These are phyloP conservation scores for Hirundichthys speculiger DNA, from an alignment of 2,113 vertebrate genomes.

Conservation along the genomic window DNA sequence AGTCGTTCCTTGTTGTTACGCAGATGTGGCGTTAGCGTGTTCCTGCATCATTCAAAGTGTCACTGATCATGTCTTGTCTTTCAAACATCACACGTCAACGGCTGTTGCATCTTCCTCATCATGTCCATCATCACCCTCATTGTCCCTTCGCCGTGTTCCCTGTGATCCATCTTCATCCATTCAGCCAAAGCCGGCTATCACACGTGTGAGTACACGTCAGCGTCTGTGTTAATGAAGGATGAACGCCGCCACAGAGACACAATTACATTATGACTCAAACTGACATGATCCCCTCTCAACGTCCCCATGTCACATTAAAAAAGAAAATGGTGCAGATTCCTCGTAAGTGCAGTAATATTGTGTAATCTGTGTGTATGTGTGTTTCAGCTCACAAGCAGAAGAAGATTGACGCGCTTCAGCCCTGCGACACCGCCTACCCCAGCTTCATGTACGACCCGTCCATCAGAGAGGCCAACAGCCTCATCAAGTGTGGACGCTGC, in stretches of 20 bases:
- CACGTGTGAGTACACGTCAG: constrained; percentile 69
- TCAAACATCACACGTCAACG: constrained; percentile 8
- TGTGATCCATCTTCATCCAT: constrained; percentile 45
- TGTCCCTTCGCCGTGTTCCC: neutral
- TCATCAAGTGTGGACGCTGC: constrained; percentile 91
- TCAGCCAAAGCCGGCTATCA: constrained; percentile 82
- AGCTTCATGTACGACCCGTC: constrained; percentile 87
- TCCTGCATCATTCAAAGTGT: neutral
- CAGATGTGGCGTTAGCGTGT: neutral
- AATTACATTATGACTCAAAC: neutral
- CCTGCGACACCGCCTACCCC: constrained; percentile 92
- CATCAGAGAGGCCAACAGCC: constrained; percentile 88
- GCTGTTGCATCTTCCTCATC: constrained; percentile 30
- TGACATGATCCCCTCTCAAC: neutral
- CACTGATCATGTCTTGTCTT: constrained; percentile 25
- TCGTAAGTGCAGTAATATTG: no score
- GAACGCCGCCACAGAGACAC: no score
- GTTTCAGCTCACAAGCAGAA: constrained; percentile 89
- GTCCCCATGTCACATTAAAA: no score
- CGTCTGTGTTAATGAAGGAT: neutral
- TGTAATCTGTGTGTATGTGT: neutral
- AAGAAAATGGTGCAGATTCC: no score
- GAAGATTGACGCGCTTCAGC: constrained; percentile 86
- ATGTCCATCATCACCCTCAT: constrained; percentile 9
- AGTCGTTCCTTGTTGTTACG: no score